Conservation (phyloP, 37 sponge, comb jelly and placozoan genomes). For the Halichondria panicea region DNA sequence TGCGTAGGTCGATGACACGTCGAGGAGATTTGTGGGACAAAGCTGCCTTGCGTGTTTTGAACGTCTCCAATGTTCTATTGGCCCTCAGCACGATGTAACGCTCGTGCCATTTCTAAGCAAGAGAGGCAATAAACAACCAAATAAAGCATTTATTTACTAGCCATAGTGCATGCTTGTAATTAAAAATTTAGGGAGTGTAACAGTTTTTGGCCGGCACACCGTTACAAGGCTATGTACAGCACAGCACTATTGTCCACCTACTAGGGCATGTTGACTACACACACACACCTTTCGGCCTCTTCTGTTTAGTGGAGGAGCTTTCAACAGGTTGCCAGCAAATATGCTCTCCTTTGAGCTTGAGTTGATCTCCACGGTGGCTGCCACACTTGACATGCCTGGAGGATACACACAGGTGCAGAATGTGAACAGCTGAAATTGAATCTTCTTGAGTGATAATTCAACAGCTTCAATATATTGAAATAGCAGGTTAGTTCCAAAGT, state of each 20-base stretch:
- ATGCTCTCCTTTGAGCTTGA: conserved; percentile 10
- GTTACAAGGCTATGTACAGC: too few relatives aligned
- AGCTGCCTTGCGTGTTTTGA: conserved; percentile 42
- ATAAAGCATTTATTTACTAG: not conserved
- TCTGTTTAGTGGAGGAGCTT: conserved; percentile 58
- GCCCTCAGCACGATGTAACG: conserved; percentile 64
- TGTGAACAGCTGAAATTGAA: too few relatives aligned
- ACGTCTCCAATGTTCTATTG: conserved; percentile 53
- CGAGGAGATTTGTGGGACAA: conserved; percentile 42
- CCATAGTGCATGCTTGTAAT: not conserved
- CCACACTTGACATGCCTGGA: too few relatives aligned
- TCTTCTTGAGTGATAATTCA: too few relatives aligned
- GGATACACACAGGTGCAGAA: too few relatives aligned
- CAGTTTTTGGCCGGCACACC: too few relatives aligned
- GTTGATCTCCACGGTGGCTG: too few relatives aligned
- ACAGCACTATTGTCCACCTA: too few relatives aligned
- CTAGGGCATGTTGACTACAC: not conserved
- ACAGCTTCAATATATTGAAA: too few relatives aligned
- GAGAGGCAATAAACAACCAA: not conserved
- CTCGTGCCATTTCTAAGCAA: conserved; percentile 69
- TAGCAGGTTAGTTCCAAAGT: too few relatives aligned
- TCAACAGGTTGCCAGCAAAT: conserved; percentile 38
- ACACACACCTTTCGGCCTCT: conserved; percentile 56
- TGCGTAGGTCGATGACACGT: conserved; percentile 64
- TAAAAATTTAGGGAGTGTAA: not conserved